Percentiles rank a stretch among this genome's conserved stretches.
phyloP scores from a whole-genome alignment of 2,797 vertebrate genomes.

The Pseudotriccus pelzelni region DNA sequence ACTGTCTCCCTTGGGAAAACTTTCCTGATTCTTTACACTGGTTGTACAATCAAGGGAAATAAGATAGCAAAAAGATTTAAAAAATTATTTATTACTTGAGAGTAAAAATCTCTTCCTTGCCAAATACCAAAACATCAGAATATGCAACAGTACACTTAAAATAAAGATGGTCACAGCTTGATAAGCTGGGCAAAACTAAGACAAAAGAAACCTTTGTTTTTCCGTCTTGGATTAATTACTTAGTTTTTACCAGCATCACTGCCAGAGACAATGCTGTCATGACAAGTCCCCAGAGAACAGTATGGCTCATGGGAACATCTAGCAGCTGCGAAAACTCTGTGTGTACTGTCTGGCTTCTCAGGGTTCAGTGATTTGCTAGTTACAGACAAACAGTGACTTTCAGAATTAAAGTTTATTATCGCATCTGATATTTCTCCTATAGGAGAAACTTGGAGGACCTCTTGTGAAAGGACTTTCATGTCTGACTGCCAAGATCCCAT shows the following conservation, averaged over 20 bases:
- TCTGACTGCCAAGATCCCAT: background rate
- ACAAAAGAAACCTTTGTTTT: background rate
- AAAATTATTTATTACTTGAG: background rate
- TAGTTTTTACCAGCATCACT: background rate
- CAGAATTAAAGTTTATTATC: background rate
- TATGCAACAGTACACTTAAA: background rate
- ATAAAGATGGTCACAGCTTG: background rate
- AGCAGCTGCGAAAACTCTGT: background rate
- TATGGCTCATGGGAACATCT: background rate
- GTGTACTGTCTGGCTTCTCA: background rate
- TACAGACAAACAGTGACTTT: background rate
- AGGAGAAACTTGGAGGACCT: background rate
- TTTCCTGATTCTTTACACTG: background rate
- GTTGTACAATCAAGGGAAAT: background rate
- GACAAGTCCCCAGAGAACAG: background rate
- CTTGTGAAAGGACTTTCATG: background rate
- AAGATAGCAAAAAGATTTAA: background rate
- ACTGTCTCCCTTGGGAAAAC: background rate
- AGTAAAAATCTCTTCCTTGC: background rate
- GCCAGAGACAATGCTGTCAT: background rate
- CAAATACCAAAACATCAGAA: background rate
- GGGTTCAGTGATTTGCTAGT: background rate
- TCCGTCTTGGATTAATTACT: background rate
- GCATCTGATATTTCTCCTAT: background rate
- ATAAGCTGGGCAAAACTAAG: background rate